Conservation (phyloP, 2,888 invertebrate genomes). For the Diarsia mendica region DNA sequence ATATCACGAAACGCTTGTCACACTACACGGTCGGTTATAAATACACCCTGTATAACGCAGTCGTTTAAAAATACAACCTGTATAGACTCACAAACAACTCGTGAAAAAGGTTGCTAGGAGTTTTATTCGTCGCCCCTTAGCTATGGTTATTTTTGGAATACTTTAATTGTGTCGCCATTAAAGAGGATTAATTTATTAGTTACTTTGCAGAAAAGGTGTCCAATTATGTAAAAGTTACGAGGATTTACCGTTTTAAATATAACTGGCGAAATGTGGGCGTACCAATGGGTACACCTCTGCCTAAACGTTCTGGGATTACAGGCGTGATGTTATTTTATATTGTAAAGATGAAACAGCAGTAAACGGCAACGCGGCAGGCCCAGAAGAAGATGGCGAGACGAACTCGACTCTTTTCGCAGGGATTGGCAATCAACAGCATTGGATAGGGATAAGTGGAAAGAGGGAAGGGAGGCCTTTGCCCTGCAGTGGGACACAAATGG, state of each 20-base stretch:
- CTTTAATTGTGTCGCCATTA: slow-evolving; percentile 8
- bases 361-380: too few relatives aligned
- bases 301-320: too few relatives aligned
- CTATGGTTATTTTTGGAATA: slow-evolving; percentile 30
- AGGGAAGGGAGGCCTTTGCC: too few relatives aligned
- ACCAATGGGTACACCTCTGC: too few relatives aligned
- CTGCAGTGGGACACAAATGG: too few relatives aligned
- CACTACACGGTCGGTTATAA: not conserved
- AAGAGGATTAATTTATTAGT: slow-evolving; percentile 14
- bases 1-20: slow-evolving; percentile 54
- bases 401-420: too few relatives aligned
- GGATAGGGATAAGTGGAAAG: too few relatives aligned
- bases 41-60: not conserved
- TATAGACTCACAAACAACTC: slow-evolving; percentile 23
- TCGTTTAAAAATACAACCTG: slow-evolving; percentile 9
- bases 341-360: slow-evolving; percentile 5
- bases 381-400: too few relatives aligned
- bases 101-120: slow-evolving; percentile 6
- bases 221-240: slow-evolving; percentile 27
- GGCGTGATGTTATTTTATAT: not conserved
- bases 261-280: too few relatives aligned
- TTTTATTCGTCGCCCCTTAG: slow-evolving; percentile 2
- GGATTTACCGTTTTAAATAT: not conserved
- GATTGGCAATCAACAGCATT: too few relatives aligned
- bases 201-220: not conserved